phyloP scores from a whole-genome alignment of 2,797 vertebrate genomes.

The Lepus oiostolus region DNA sequence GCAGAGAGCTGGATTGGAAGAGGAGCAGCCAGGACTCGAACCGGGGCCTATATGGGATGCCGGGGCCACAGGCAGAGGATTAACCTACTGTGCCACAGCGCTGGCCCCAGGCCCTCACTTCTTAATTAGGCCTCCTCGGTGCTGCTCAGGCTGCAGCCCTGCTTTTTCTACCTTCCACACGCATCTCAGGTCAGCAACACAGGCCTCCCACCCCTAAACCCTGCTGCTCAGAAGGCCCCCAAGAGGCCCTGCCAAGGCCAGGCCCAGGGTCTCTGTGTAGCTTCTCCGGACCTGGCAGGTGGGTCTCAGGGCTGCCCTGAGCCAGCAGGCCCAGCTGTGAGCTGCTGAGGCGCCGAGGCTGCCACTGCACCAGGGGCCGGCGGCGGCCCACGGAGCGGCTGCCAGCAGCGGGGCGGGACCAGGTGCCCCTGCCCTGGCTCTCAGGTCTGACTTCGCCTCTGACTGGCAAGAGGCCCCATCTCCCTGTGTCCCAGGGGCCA shows the following conservation, averaged over 20 bases:
- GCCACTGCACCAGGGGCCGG: background rate
- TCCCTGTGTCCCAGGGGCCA: too few species aligned
- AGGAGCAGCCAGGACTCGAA: too few species aligned
- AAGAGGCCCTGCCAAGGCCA: background rate
- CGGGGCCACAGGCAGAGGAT: too few species aligned
- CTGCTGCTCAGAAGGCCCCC: slow-evolving; percentile 73
- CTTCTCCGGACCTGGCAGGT: background rate
- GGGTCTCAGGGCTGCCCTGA: background rate
- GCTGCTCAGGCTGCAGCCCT: slow-evolving; percentile 82
- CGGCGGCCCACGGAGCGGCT: background rate
- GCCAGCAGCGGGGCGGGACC: too few species aligned
- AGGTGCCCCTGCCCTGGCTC: background rate
- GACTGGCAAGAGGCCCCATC: background rate
- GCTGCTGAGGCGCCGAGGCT: background rate
- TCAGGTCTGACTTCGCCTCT: background rate
- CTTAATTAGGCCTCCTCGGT: slow-evolving; percentile 87
- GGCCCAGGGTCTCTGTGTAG: background rate
- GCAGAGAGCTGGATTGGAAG: too few species aligned
- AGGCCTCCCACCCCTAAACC: slow-evolving; percentile 79
- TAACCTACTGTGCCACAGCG: too few species aligned
- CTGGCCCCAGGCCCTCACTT: slow-evolving; percentile 68
- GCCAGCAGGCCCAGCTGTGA: background rate
- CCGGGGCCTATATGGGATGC: too few species aligned
- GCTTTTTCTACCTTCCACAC: slow-evolving; percentile 80
- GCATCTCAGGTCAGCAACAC: slow-evolving; percentile 80